Evolutionary conservation across 1,140 invertebrate species (phyloP), one percentile per base, ranked within the genome.

Genomic region (Neuroterus valhalla): DNA sequence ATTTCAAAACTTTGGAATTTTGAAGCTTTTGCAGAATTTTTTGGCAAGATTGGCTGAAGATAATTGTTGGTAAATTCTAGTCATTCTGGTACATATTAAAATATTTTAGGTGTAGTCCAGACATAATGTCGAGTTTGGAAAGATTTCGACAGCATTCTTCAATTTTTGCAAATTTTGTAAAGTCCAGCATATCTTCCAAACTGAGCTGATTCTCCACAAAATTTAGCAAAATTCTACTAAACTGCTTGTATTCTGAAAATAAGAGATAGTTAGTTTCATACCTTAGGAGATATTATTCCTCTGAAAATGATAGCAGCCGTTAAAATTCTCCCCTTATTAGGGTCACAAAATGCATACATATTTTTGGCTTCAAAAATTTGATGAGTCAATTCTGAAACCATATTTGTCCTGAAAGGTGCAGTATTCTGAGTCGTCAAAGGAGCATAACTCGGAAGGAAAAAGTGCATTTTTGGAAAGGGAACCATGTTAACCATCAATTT

Each of bases 371-470:
- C 93, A 84, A 95, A 95, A 90, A 95, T 90, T 83, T 95, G 94
- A 76, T 93, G 91, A 2, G 94, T 94, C 0, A 95, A 87, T 81
- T 95, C 94, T 6, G 94, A 93, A 8, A 96, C 95, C 6, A 94
- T 92, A 0, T 92, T 81, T 2, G 92, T 91, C 12, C 91, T 87
- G 81, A 95, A 95, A 23, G 93, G 91, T 73, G 92, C 91, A 79
- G 88, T 91, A 2, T 92, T 90, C 1, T 79, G 76, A 70, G 93
- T 92, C 2, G 93, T 93, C 2, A 95, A 82, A 1, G 94, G 94
- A 2, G 94, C 94, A 83, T 94, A 94, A 15, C 95, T 95, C 2
- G 95, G 94, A 91, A 96, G 95, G 82, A 96, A 96, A 90, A 96
- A 96, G 82, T 96, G 95, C 0, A 96, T 89, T 21, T 93, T 77